phyloP scores from a whole-genome alignment of 2,113 vertebrate genomes.

The Pantherophis guttatus region DNA sequence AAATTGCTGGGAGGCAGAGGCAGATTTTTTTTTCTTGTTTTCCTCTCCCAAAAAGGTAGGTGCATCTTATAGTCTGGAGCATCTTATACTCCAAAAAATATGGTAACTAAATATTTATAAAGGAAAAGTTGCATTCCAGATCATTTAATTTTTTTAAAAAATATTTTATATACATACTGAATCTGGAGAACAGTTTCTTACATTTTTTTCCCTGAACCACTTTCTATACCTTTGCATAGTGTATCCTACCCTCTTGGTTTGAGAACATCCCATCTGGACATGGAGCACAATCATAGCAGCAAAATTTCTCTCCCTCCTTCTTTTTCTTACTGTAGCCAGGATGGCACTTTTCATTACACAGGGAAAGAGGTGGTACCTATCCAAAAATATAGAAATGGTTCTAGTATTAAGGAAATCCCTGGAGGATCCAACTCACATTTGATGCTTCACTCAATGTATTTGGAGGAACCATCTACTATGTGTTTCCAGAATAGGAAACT shows the following conservation, averaged over 20 bases:
- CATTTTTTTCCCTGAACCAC: not conserved
- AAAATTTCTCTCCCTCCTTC: not conserved
- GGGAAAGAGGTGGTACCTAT: not conserved
- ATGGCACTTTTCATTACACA: not conserved
- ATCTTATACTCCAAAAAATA: no score
- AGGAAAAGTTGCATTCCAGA: not conserved
- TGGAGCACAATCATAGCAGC: not conserved
- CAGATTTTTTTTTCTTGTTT: no score
- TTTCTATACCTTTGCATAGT: not conserved
- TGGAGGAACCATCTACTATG: not conserved
- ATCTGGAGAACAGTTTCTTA: not conserved
- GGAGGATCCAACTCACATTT: no score
- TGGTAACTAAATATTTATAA: not conserved
- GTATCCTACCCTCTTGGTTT: not conserved
- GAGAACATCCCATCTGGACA: not conserved
- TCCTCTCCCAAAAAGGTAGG: no score
- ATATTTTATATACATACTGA: not conserved
- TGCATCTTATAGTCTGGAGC: no score
- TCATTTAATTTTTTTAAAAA: not conserved
- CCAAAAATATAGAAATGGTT: not conserved
- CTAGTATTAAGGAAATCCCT: not conserved
- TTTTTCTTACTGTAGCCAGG: not conserved
- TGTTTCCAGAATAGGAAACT: not conserved
- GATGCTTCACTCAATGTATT: not conserved
- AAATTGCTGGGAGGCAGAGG: no score